Percentiles rank a stretch among this genome's conserved stretches.
These are phyloP conservation scores for Callithrix jacchus DNA, from an alignment of 2,113 vertebrate species.

Conservation along the genomic window DNA sequence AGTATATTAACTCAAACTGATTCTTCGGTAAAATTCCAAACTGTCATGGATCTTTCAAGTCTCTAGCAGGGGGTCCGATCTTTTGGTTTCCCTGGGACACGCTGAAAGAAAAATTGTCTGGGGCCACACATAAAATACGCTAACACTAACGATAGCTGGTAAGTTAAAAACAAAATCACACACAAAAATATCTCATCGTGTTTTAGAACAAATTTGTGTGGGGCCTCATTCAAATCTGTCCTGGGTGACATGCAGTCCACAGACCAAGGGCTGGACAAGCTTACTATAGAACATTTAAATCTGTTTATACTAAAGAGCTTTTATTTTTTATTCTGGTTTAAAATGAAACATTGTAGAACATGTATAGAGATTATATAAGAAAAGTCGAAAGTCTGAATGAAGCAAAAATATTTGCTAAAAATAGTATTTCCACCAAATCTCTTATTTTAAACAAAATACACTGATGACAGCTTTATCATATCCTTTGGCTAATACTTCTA, in stretches of 20 bases:
- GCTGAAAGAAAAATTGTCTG: too few species aligned
- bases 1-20: neutral
- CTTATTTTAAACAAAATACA: neutral
- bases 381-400: neutral
- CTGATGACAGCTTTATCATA: neutral
- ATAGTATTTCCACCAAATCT: neutral
- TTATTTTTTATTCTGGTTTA: neutral
- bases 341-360: neutral
- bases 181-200: too few species aligned
- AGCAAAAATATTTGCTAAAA: neutral
- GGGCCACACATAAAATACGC: too few species aligned
- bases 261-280: too few species aligned
- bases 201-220: too few species aligned
- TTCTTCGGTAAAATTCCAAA: slow-evolving; percentile 13
- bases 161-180: too few species aligned
- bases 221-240: too few species aligned
- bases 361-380: neutral
- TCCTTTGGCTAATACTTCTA: neutral
- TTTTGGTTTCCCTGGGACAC: too few species aligned
- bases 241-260: too few species aligned
- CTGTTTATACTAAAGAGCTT: neutral
- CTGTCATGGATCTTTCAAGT: neutral
- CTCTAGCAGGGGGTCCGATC: neutral
- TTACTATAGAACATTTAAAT: neutral
- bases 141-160: too few species aligned